Percentiles rank a stretch among this genome's conserved stretches.
Conservation (phyloP, 2,113 vertebrate species). For the Ceyx cyanopectus region DNA sequence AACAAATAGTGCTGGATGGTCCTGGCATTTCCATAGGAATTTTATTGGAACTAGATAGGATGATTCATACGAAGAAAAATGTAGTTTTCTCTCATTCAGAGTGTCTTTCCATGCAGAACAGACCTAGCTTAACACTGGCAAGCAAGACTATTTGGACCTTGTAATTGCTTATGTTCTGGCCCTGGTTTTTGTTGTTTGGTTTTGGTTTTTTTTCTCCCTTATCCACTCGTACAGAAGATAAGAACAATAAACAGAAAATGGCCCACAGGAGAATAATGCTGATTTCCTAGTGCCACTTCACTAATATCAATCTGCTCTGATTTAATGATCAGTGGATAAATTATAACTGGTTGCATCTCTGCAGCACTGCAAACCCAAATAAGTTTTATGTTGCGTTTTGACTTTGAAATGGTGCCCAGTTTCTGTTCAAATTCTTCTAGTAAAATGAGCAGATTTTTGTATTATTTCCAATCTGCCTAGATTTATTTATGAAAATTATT, state of each 20-base stretch:
- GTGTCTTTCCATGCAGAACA: not conserved
- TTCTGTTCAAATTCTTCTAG: not conserved
- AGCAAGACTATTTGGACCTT: not conserved
- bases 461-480: not conserved
- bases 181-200: not conserved
- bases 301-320: not conserved
- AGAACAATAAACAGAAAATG: not conserved
- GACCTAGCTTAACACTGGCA: not conserved
- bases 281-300: not conserved
- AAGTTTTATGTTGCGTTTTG: not conserved
- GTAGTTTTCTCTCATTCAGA: not conserved
- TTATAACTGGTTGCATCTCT: not conserved
- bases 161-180: constrained; percentile 25
- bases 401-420: constrained; percentile 17
- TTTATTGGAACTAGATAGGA: not conserved
- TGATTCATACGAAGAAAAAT: constrained; percentile 10
- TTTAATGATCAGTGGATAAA: not conserved
- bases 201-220: not conserved
- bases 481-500: not conserved
- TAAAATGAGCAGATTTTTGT: constrained; percentile 4
- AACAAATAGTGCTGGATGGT: not conserved
- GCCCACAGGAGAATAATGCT: not conserved
- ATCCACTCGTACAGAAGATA: constrained; percentile 37
- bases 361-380: not conserved
- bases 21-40: constrained; percentile 4